These are phyloP conservation scores for Pangasius macronema DNA, from an alignment of 2,797 vertebrate genomes.

Conservation along the genomic window DNA sequence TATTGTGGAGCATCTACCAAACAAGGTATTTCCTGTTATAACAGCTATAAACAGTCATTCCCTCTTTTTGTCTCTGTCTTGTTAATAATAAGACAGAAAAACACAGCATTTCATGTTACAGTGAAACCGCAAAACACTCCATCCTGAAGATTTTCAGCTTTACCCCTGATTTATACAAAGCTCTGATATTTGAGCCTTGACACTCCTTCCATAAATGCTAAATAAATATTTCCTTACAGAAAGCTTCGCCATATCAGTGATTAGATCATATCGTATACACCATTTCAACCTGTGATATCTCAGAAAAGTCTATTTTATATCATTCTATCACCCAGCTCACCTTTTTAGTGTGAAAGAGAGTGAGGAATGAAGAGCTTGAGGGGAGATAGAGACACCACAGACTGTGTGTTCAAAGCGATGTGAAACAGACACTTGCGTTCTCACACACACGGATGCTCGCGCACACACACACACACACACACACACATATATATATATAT, in stretches of 20 bases:
- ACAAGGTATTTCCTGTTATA: background rate
- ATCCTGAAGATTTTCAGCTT: background rate
- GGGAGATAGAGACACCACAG: slow-evolving; percentile 6
- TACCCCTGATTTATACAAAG: background rate
- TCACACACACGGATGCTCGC: background rate
- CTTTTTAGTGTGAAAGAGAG: slow-evolving; percentile 7
- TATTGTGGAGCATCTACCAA: background rate
- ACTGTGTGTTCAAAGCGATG: slow-evolving; percentile 7
- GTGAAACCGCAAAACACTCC: background rate
- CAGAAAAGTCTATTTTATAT: background rate
- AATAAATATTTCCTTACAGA: background rate
- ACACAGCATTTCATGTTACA: background rate
- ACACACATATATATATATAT: background rate
- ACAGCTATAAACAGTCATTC: background rate
- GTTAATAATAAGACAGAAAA: background rate
- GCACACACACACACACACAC: background rate
- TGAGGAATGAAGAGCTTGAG: background rate
- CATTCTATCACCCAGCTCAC: background rate
- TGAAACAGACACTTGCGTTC: background rate
- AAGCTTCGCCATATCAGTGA: background rate
- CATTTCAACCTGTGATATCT: background rate
- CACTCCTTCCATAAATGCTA: background rate
- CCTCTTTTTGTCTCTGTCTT: background rate
- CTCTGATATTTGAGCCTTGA: background rate
- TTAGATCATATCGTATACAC: background rate